phyloP scores from a whole-genome alignment of 2,113 vertebrate species.

The Callorhinus ursinus region DNA sequence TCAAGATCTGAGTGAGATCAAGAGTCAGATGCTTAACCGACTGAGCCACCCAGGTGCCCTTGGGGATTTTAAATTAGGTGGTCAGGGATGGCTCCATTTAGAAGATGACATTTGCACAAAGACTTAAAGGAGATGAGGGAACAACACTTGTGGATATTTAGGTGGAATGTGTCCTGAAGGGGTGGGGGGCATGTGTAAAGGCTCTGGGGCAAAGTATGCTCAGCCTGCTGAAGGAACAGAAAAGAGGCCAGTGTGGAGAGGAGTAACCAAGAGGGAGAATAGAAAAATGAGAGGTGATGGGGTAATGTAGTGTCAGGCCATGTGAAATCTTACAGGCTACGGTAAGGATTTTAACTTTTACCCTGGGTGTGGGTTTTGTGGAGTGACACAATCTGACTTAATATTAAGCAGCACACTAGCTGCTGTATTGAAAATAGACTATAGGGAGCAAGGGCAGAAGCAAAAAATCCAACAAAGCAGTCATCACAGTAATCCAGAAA shows the following conservation, averaged over 20 bases:
- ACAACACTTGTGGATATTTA: not conserved
- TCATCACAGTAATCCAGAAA: constrained; percentile 3
- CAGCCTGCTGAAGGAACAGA: not conserved
- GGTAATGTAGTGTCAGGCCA: not conserved
- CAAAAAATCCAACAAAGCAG: not conserved
- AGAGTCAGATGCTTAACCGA: not conserved
- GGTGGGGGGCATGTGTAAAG: not conserved
- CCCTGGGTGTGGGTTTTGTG: not conserved
- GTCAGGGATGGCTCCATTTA: not conserved
- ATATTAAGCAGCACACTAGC: not conserved
- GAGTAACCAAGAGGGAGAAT: not conserved
- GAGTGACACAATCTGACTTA: constrained; percentile 17
- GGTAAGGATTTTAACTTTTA: constrained; percentile 16
- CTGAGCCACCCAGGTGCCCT: not conserved
- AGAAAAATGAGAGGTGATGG: not conserved
- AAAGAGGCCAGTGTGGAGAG: not conserved
- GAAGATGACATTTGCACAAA: constrained; percentile 1
- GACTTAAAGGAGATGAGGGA: not conserved
- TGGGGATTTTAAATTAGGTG: not conserved
- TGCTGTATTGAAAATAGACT: not conserved
- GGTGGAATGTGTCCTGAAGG: not conserved
- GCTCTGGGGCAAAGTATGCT: not conserved
- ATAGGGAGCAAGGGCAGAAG: not conserved
- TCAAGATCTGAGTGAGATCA: not conserved
- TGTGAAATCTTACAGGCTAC: not conserved